Evolutionary conservation across 1,140 invertebrate genomes (phyloP).

Genomic region (Trialeurodes vaporariorum): DNA sequence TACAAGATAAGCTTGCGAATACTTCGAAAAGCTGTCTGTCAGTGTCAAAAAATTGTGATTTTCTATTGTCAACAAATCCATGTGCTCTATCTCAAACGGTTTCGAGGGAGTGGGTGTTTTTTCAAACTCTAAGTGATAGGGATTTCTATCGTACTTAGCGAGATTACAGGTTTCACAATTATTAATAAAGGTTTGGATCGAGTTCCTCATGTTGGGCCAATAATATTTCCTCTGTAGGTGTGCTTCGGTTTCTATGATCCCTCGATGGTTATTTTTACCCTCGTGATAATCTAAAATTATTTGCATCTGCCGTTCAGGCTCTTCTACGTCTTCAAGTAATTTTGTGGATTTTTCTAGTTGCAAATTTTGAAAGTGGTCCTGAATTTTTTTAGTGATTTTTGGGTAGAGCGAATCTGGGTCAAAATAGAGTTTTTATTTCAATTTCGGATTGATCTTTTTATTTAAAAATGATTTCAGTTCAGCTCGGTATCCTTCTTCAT

Average conservation of each 20-base stretch:
- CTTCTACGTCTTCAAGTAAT: background rate
- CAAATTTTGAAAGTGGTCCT: no score
- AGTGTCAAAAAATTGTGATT: conserved; percentile 22
- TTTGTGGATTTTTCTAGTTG: no score
- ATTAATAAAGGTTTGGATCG: conserved; percentile 23
- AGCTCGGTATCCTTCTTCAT: no score
- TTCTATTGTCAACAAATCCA: conserved; percentile 25
- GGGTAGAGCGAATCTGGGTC: no score
- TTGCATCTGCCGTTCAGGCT: background rate
- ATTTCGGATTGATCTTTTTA: no score
- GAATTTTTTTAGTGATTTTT: no score
- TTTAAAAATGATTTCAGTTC: no score
- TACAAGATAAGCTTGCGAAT: conserved; percentile 25
- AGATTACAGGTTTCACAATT: conserved; percentile 20
- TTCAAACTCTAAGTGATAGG: conserved; percentile 20
- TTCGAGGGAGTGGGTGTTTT: conserved; percentile 21
- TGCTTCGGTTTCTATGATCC: conserved; percentile 31
- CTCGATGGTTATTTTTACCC: conserved; percentile 29
- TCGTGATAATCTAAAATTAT: conserved; percentile 29
- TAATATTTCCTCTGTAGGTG: conserved; percentile 30
- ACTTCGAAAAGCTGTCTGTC: conserved; percentile 29
- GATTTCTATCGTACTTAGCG: conserved; percentile 22
- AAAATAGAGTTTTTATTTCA: no score
- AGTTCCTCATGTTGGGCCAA: conserved; percentile 31
- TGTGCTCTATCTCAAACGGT: conserved; percentile 27